Base-by-base conservation (phyloP, 1,140 invertebrate species). In the Pararge aegeria region DNA sequence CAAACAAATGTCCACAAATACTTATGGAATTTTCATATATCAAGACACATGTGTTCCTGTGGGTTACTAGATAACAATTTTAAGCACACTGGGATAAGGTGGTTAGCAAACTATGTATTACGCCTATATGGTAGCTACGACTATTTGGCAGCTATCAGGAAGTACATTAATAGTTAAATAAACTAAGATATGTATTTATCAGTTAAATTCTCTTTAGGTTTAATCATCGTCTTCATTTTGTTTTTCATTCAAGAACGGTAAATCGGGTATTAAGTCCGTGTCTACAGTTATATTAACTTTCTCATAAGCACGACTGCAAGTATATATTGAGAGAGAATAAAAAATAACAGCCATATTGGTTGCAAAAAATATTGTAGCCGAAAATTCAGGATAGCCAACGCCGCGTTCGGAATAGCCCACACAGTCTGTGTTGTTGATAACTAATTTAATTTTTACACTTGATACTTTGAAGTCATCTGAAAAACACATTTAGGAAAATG, bases 371-470 rank as follows among this genome's bases (percentile, higher is more conserved):
- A 83, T 55, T 12, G 68, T 70, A 1, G 64, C 80, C 13, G 55
- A 24, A 62, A 83, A 86, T 48, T 72, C 66, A 20, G 49, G 1
- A 7, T 10, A 19, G 3, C 78, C 80, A 2, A 86, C 51, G 16
- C 75, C 83, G 16, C 20, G 19, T 0, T 70, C 42, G 0, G 82
- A 82, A 49, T 59, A 52, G 2, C 70, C 79, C 9, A 68, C 51
- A 42, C 66, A 75, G 34, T 82, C 70, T 10, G 83, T 83, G 27
- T 80, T 71, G 54, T 86, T 83, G 9, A 82, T 54, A 19, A 86
- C 44, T 20, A 86, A 30, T 27, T 18, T 62, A 37, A 86, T 75
- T 64, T 80, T 72, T 5, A 78, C 79, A 54, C 61, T 63, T 1
- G 82, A 80, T 7, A 85, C 70, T 16, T 40, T 69, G 1, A 56